Evolutionary conservation across 2,888 invertebrate genomes (phyloP).

Genomic region (Agrypnus murinus): DNA sequence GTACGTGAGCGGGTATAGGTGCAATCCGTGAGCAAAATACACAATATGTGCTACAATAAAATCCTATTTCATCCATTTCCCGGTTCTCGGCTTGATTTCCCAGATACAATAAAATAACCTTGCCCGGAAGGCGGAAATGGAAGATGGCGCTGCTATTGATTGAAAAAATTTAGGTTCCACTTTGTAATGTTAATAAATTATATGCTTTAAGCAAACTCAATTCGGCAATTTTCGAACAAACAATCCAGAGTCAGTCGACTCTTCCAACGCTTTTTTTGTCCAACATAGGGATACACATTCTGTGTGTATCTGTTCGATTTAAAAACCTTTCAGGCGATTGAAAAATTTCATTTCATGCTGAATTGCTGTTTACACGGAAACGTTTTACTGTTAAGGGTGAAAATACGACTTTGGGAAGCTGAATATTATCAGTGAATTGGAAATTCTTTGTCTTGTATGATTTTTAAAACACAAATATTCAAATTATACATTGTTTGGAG

Average conservation of each 20-base stretch:
- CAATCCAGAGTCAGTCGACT: constrained; percentile 3
- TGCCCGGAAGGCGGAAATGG: constrained; percentile 45
- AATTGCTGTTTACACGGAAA: constrained; percentile 24
- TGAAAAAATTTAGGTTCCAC: constrained; percentile 35
- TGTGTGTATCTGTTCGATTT: constrained; percentile 24
- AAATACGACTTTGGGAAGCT: constrained; percentile 2
- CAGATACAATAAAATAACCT: constrained; percentile 47
- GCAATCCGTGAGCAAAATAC: constrained; percentile 55
- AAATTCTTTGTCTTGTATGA: constrained; percentile 4
- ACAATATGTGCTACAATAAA: constrained; percentile 50
- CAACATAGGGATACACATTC: constrained; percentile 16
- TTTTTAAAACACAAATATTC: too few species aligned
- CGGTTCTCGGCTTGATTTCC: constrained; percentile 44
- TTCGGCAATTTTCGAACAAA: constrained; percentile 19
- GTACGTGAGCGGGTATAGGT: constrained; percentile 53
- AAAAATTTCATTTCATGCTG: constrained; percentile 18
- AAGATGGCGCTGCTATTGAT: constrained; percentile 44
- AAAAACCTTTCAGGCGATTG: constrained; percentile 21
- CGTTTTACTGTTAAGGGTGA: not conserved
- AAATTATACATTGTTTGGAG: too few species aligned
- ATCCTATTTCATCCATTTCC: constrained; percentile 52
- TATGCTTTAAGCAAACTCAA: constrained; percentile 24
- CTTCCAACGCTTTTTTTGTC: constrained; percentile 3
- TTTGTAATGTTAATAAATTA: constrained; percentile 40
- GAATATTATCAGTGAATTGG: constrained; percentile 11